phyloP scores from a whole-genome alignment of 1,140 invertebrate genomes.

The Trialeurodes vaporariorum region DNA sequence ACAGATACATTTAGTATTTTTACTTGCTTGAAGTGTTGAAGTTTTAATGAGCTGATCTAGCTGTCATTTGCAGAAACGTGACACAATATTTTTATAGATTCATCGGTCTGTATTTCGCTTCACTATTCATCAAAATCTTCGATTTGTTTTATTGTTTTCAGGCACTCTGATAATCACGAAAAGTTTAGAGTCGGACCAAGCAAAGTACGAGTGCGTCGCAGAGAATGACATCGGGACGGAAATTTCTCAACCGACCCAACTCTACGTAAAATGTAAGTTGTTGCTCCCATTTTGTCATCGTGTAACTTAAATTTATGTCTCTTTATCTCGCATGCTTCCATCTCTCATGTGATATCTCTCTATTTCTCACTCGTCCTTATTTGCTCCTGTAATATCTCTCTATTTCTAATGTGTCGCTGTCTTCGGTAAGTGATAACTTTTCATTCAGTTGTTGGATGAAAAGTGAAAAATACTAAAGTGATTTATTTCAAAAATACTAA shows the following conservation, averaged over 20 bases:
- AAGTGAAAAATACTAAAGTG: no score
- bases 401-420: no score
- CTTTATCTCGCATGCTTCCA: background rate
- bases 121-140: conserved; percentile 7
- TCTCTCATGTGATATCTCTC: conserved; percentile 4
- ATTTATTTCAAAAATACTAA: no score
- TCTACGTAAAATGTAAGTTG: conserved; percentile 86
- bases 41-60: no score
- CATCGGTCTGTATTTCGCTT: no score
- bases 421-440: no score
- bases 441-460: no score
- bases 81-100: no score
- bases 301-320: background rate
- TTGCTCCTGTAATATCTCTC: background rate
- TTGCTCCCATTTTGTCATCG: background rate
- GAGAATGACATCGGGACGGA: conserved; percentile 83
- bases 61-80: no score
- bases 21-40: no score
- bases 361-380: conserved; percentile 6
- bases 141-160: conserved; percentile 36
- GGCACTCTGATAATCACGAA: conserved; percentile 84
- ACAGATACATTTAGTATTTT: no score
- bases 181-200: conserved; percentile 80
- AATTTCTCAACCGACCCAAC: conserved; percentile 76
- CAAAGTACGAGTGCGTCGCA: conserved; percentile 87